Evolutionary conservation across 2,888 invertebrate genomes (phyloP).

Genomic region (Trypoxylon attenuatum): DNA sequence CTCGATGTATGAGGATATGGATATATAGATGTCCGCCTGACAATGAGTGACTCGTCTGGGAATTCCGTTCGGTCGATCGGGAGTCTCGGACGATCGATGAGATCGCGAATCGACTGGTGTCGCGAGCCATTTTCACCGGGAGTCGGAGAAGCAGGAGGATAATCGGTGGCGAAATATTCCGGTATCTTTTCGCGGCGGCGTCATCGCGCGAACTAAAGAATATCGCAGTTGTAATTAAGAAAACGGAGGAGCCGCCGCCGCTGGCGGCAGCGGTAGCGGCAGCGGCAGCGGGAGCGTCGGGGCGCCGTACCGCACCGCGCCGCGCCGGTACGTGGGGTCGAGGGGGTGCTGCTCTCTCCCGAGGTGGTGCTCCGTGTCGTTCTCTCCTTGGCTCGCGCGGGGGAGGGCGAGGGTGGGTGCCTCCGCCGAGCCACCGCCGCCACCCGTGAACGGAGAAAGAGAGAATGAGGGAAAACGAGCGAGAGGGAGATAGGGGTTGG

Average conservation of each 20-base stretch:
- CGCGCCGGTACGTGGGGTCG: constrained; percentile 41
- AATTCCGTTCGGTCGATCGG: constrained; percentile 11
- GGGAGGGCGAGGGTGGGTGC: constrained; percentile 45
- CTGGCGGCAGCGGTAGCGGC: constrained; percentile 45
- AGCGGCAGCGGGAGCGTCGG: constrained; percentile 22
- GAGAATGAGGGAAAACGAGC: too few species aligned
- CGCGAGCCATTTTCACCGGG: not conserved
- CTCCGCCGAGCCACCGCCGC: constrained; percentile 69
- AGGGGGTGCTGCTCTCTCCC: constrained; percentile 48
- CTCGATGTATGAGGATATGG: not conserved
- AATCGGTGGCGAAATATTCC: constrained; percentile 54
- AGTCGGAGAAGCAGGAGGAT: constrained; percentile 21
- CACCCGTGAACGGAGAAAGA: too few species aligned
- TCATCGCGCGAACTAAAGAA: constrained; percentile 74
- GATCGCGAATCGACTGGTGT: not conserved
- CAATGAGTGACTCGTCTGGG: too few species aligned
- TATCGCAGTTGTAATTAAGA: constrained; percentile 74
- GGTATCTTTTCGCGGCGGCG: constrained; percentile 72
- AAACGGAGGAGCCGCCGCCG: constrained; percentile 66
- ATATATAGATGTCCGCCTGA: not conserved
- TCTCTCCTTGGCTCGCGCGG: constrained; percentile 28
- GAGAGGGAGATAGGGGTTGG: constrained; percentile 63
- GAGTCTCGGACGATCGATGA: constrained; percentile 28
- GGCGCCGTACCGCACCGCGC: too few species aligned
- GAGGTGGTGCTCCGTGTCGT: not conserved